Base-by-base conservation (phyloP, 2,888 invertebrate genomes). In the Lysandra bellargus region DNA sequence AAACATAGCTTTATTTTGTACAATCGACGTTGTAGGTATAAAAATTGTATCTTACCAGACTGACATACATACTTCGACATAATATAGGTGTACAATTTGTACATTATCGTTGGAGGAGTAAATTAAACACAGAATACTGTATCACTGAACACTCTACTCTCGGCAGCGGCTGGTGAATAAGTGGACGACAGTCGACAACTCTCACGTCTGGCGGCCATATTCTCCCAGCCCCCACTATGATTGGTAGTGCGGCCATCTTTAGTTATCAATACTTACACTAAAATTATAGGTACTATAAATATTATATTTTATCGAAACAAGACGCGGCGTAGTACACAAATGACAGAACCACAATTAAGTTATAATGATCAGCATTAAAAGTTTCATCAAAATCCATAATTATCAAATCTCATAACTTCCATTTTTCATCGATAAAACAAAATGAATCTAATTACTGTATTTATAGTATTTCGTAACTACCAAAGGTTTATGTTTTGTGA, bases 381-480 rank as follows among this genome's bases (percentile, higher is more conserved):
- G 23, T 61, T 61, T 12, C 12, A 30, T 64, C 64, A 12, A 64
- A 64, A 23, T 30, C 64, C 30, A 23, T 6, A 23, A 61, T 61
- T 64, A 64, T 64, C 64, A 64, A 64, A 64, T 30, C 64, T 30
- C 64, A 64, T 64, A 64, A 64, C 12, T 30, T 12, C 30, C 30
- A 64, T 64, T 64, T 64, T 64, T 30, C 64, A 64, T 64, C 64
- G 64, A 12, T 64, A 64, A 30, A 30, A 64, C 64, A 64, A 64
- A 64, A 64, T 30, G 23, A 30, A 4, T 64, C 23, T 64, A 64
- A 30, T 30, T 30, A 64, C 12, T 64, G 2, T 6, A 61, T 23
- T 6, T 23, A 9, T 9, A 30, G 7, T 64, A 64, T 64, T 64
- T 44, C 44, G 2, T 9, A 9, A 61, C 61, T 61, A 61, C 23